Evolutionary conservation across 2,113 vertebrate genomes (phyloP), one percentile per base, ranked within the genome.

Genomic region (Petaurus breviceps): DNA sequence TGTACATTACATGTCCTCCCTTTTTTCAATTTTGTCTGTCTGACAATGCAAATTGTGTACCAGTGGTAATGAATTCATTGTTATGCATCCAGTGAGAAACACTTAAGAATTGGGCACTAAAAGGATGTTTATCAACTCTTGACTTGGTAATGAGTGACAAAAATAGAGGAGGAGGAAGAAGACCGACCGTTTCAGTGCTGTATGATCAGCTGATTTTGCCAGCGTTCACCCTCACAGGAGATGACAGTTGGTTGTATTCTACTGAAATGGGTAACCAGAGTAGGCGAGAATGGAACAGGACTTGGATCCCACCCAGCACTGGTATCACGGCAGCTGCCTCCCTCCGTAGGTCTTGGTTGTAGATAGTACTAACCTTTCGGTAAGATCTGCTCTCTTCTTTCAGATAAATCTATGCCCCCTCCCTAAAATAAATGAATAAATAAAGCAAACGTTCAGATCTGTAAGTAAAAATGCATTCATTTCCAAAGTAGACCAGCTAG

Each of bases 401-500:
- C 99, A 99, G 99, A 99, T 99, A 98, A 99, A 98, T 99, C 98
- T 99, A 98, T 99, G 98, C 98, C 68, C 68, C n/a, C 68, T 84
- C 68, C 68, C 68, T 84, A 84, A 84, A 43, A 84, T 23, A 84
- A 43, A 84, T 43, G 68, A 84, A 84, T 84, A 43, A 23, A 84
- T 98, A 99, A 98, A 99, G 99, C 99, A 99, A 99, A 98, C 99
- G 99, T 99, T 99, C 98, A 97, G 99, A 98, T 99, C 98, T 99
- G 98, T 99, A 99, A 99, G 99, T 99, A 99, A 99, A 99, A 99
- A 99, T 99, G 99, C 99, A 99, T 99, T 99, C 99, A 99, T 99
- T 99, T 99, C 99, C 99, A 99, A 99, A 99, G 98, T 99, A 99
- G 99, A 99, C 98, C 97, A 99, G 98, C 99, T 98, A 99, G 98